phyloP scores from a whole-genome alignment of 2,888 invertebrate genomes.

The Hirtodrosophila confusa region DNA sequence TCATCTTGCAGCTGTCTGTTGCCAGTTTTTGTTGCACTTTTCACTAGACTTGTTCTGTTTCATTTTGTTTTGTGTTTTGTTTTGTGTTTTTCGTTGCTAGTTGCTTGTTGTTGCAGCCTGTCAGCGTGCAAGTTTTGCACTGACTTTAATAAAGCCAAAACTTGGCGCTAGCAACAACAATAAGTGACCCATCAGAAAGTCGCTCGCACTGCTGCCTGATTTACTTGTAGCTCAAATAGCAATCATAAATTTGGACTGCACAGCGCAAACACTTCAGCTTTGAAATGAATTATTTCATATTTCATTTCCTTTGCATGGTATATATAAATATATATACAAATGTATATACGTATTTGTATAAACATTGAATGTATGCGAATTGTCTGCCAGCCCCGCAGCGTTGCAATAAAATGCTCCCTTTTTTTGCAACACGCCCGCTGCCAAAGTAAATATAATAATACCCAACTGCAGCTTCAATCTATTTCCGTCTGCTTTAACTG shows the following conservation, averaged over 20 bases:
- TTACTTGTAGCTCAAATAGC: slow-evolving; percentile 9
- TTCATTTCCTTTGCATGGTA: slow-evolving; percentile 70
- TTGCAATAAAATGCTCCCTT: slow-evolving; percentile 47
- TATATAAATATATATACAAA: slow-evolving; percentile 10
- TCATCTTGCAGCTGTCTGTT: slow-evolving; percentile 39
- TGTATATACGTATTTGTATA: slow-evolving; percentile 26
- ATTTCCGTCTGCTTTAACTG: slow-evolving; percentile 21
- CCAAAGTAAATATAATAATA: slow-evolving; percentile 64
- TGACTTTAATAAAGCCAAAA: slow-evolving; percentile 43
- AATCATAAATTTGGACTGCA: slow-evolving; percentile 43
- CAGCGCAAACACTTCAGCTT: slow-evolving; percentile 17
- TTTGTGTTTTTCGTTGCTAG: slow-evolving; percentile 10
- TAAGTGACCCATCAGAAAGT: slow-evolving; percentile 51
- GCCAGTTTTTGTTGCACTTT: slow-evolving; percentile 25
- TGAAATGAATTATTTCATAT: slow-evolving; percentile 72
- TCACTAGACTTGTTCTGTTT: slow-evolving; percentile 1
- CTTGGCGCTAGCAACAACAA: slow-evolving; percentile 47
- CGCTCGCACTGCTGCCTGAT: slow-evolving; percentile 11
- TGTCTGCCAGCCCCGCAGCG: slow-evolving; percentile 42
- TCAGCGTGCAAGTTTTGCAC: slow-evolving; percentile 16
- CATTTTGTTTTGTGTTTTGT: slow-evolving; percentile 11
- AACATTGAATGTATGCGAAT: slow-evolving; percentile 33
- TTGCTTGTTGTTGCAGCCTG: slow-evolving; percentile 14
- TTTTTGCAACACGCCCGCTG: slow-evolving; percentile 6
- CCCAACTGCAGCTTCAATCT: slow-evolving; percentile 52